A percentile compares a stretch with the other conserved stretches of the same genome.
Evolutionary conservation across 2,797 vertebrate species (phyloP).

Genomic region (Sebastes ruberrimus): DNA sequence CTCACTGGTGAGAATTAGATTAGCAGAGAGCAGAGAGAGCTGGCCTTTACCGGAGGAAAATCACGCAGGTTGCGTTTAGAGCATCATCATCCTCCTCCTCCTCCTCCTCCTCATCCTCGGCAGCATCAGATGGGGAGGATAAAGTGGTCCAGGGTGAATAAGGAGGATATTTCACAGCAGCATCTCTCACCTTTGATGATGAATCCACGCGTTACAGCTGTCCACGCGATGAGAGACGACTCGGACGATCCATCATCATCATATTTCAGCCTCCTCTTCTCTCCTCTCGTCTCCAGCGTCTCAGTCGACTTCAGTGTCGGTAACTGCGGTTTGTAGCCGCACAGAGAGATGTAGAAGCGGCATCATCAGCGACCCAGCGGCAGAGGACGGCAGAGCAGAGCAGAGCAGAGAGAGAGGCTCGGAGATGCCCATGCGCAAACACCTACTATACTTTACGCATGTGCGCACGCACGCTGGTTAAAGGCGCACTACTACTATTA

Average conservation of each 20-base stretch:
- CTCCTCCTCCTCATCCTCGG: constrained; percentile 32
- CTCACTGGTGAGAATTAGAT: constrained; percentile 13
- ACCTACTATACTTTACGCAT: constrained; percentile 68
- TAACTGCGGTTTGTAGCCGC: constrained; percentile 75
- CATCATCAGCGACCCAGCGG: constrained; percentile 72
- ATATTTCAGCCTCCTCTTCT: constrained; percentile 40
- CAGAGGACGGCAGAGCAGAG: constrained; percentile 75
- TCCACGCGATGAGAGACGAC: constrained; percentile 41
- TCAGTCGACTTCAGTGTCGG: constrained; percentile 62
- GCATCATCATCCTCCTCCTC: constrained; percentile 72
- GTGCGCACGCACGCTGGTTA: constrained; percentile 63
- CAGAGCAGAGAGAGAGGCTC: constrained; percentile 49
- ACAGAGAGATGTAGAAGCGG: constrained; percentile 54
- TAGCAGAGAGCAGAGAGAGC: not conserved
- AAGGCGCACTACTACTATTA: constrained; percentile 57
- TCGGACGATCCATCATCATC: constrained; percentile 63
- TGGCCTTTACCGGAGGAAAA: constrained; percentile 77
- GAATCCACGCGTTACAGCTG: constrained; percentile 66
- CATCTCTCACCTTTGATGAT: constrained; percentile 71
- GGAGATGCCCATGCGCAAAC: constrained; percentile 72
- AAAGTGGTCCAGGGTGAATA: constrained; percentile 61
- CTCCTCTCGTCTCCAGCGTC: not conserved
- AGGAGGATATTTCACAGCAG: constrained; percentile 56
- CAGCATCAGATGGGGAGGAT: constrained; percentile 72
- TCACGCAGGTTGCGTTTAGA: constrained; percentile 80